These are phyloP conservation scores for Argyresthia albistria DNA, from an alignment of 2,888 invertebrate genomes.

Conservation along the genomic window DNA sequence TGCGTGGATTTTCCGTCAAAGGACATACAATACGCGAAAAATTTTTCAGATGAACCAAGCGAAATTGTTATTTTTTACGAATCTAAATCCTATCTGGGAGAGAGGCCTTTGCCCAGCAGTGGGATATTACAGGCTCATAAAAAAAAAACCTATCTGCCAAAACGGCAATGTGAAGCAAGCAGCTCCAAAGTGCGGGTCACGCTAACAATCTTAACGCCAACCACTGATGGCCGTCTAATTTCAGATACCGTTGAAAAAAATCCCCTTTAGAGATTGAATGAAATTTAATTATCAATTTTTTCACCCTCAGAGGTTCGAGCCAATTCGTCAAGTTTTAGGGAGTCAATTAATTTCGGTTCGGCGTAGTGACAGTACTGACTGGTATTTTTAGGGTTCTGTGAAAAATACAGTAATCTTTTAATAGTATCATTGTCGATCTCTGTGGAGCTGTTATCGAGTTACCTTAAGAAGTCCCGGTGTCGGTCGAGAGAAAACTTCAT, in stretches of 20 bases:
- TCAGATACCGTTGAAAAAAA: background rate
- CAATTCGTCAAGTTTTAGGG: conserved; percentile 1
- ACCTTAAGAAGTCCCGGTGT: background rate
- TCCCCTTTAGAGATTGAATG: background rate
- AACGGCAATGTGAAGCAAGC: background rate
- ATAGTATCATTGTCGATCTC: background rate
- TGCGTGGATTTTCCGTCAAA: too few relatives aligned
- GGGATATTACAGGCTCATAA: too few relatives aligned
- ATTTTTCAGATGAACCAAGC: too few relatives aligned
- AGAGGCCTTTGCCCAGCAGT: too few relatives aligned
- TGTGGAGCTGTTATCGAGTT: too few relatives aligned
- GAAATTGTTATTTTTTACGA: too few relatives aligned
- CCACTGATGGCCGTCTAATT: background rate
- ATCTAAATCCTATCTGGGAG: too few relatives aligned
- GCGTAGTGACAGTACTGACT: background rate
- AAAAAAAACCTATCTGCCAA: background rate
- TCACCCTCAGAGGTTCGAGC: background rate
- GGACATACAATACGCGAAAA: too few relatives aligned
- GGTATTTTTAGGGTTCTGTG: background rate
- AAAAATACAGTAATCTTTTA: background rate
- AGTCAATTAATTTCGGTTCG: conserved; percentile 2
- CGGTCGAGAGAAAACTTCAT: too few relatives aligned
- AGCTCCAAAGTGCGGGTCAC: too few relatives aligned
- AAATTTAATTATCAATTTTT: background rate
- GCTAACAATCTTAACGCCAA: background rate